Evolutionary conservation across 2,113 vertebrate genomes (phyloP).

Genomic region (Mola mola): DNA sequence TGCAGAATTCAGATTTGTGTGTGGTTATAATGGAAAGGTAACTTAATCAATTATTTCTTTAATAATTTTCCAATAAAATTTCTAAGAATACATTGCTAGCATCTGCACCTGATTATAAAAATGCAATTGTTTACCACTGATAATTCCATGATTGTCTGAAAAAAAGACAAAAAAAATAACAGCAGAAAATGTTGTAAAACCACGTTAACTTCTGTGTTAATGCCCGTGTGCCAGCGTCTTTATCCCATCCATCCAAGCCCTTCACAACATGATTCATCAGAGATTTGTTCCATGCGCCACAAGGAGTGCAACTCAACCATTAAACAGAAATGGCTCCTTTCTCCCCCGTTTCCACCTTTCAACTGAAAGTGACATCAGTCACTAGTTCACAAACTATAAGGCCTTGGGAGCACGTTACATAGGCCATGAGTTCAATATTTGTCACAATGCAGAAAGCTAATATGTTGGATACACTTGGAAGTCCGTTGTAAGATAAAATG

Average conservation of each 20-base stretch:
- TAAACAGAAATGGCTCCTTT: too few relatives aligned
- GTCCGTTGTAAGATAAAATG: constrained; percentile 14
- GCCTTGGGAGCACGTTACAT: background rate
- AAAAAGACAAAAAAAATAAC: background rate
- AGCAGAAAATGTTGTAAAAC: constrained; percentile 2
- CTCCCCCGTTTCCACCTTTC: background rate
- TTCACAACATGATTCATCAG: too few relatives aligned
- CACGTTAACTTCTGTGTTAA: background rate
- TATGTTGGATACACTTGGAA: constrained; percentile 13
- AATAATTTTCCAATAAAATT: too few relatives aligned
- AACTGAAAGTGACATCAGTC: background rate
- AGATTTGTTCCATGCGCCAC: too few relatives aligned
- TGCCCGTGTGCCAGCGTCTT: background rate
- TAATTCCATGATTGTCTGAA: background rate
- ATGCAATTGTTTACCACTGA: background rate
- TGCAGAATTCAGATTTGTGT: too few relatives aligned
- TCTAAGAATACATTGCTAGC: too few relatives aligned
- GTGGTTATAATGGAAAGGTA: too few relatives aligned
- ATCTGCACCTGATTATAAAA: constrained; percentile 31
- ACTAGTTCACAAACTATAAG: background rate
- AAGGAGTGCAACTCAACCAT: too few relatives aligned
- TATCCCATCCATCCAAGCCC: background rate
- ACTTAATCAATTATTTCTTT: too few relatives aligned
- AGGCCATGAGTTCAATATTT: background rate
- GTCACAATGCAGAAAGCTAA: background rate